These are phyloP conservation scores for Gymnoscelis rufifasciata DNA, from an alignment of 2,888 invertebrate species.

Conservation along the genomic window DNA sequence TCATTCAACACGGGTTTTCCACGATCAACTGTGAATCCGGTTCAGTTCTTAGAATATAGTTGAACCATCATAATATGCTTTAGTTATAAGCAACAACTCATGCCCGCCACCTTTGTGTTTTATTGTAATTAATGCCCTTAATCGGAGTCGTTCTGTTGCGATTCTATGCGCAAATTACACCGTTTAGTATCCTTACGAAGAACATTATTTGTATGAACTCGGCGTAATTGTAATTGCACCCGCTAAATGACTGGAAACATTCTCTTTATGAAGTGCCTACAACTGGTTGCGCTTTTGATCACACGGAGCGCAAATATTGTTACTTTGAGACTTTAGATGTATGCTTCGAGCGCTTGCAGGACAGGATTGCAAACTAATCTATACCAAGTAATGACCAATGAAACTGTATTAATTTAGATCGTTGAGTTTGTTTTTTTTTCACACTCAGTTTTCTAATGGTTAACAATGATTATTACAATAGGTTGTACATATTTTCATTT, in stretches of 20 bases:
- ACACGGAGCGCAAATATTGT: slow-evolving; percentile 39
- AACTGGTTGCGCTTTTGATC: slow-evolving; percentile 42
- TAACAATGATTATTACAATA: no score
- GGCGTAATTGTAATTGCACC: slow-evolving; percentile 46
- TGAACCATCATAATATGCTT: no score
- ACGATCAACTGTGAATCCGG: slow-evolving; percentile 38
- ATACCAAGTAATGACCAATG: no score
- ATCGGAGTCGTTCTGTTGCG: slow-evolving; percentile 37
- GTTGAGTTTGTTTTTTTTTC: no score
- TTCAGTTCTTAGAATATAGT: slow-evolving; percentile 37
- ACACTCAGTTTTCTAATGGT: no score
- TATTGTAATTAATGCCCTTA: slow-evolving; percentile 48
- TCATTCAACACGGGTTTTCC: slow-evolving; percentile 61
- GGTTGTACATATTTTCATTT: no score
- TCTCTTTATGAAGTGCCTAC: slow-evolving; percentile 39
- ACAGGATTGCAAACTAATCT: no score
- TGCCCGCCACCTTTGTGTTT: slow-evolving; percentile 40
- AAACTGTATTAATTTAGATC: no score
- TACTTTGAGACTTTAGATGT: slow-evolving; percentile 4
- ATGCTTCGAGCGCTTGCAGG: slow-evolving; percentile 41
- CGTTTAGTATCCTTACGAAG: slow-evolving; percentile 41
- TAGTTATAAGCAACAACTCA: slow-evolving; percentile 27
- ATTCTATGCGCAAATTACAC: slow-evolving; percentile 44
- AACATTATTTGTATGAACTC: slow-evolving; percentile 46
- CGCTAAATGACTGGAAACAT: slow-evolving; percentile 42